These are phyloP conservation scores for Pteronotus mesoamericanus DNA, from an alignment of 2,797 vertebrate species.

Conservation along the genomic window DNA sequence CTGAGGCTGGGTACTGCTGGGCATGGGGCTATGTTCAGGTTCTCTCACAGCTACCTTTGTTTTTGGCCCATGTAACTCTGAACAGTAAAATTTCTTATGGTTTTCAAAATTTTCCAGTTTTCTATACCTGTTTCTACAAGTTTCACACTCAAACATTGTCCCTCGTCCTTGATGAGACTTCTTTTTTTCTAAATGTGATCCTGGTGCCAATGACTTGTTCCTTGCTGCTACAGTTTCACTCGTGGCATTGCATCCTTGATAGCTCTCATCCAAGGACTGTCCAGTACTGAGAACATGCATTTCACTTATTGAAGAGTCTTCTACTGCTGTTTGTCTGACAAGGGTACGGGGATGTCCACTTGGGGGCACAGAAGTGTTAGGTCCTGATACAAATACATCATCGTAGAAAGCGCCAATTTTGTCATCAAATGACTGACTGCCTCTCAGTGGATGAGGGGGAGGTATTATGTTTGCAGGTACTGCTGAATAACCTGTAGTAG, in stretches of 20 bases:
- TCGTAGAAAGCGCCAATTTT: constrained; percentile 93
- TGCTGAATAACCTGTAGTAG: constrained; percentile 93
- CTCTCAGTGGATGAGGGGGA: constrained; percentile 90
- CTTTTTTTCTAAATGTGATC: constrained; percentile 87
- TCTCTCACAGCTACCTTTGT: constrained; percentile 90
- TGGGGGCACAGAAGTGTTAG: constrained; percentile 87
- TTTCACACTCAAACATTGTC: constrained; percentile 99
- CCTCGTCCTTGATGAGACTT: constrained; percentile 94
- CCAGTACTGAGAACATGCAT: constrained; percentile 85
- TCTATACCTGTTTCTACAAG: constrained; percentile 96
- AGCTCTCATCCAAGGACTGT: constrained; percentile 91
- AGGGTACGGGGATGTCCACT: constrained; percentile 92
- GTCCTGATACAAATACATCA: constrained; percentile 94
- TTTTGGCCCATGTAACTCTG: constrained; percentile 97
- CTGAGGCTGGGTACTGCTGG: constrained; percentile 82
- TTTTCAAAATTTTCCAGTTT: constrained; percentile 99
- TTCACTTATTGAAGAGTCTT: constrained; percentile 92
- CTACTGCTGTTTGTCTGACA: constrained; percentile 94
- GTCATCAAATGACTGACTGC: constrained; percentile 98
- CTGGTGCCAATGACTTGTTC: constrained; percentile 89
- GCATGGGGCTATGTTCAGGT: constrained; percentile 86
- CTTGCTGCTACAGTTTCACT: constrained; percentile 84
- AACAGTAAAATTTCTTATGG: constrained; percentile 99
- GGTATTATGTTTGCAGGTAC: constrained; percentile 89
- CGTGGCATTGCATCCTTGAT: constrained; percentile 82